Evolutionary conservation across 1,140 invertebrate species (phyloP).

Genomic region (Schlechtendalia chinensis): DNA sequence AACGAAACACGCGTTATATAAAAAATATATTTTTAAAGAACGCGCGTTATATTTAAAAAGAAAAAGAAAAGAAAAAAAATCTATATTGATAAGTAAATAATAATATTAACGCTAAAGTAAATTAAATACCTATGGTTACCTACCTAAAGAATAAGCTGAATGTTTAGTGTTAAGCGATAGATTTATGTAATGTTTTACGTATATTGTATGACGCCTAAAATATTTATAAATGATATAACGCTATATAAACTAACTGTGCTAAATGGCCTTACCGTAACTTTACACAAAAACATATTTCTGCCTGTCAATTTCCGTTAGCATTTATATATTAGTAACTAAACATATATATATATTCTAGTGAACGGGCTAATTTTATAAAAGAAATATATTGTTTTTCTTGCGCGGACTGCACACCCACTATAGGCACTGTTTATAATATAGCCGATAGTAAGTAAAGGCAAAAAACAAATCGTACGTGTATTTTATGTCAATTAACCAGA

Average conservation of each 20-base stretch:
- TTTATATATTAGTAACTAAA: background rate
- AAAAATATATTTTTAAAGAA: constrained; percentile 20
- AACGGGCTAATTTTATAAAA: constrained; percentile 17
- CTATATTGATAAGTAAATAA: constrained; percentile 6
- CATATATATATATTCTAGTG: constrained; percentile 2
- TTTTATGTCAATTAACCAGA: constrained; percentile 49
- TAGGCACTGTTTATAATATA: constrained; percentile 5
- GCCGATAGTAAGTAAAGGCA: constrained; percentile 40
- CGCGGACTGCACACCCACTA: constrained; percentile 27
- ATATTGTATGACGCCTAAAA: constrained; percentile 18
- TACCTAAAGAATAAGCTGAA: constrained; percentile 27
- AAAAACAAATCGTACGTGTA: constrained; percentile 47
- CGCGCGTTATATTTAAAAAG: constrained; percentile 14
- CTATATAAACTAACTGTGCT: constrained; percentile 8
- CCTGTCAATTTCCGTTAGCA: constrained; percentile 6
- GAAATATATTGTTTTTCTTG: background rate
- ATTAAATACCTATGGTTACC: constrained; percentile 39
- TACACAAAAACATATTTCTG: constrained; percentile 21
- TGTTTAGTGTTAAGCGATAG: constrained; percentile 33
- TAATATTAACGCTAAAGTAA: constrained; percentile 8
- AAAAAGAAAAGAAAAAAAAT: background rate
- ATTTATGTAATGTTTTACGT: constrained; percentile 7
- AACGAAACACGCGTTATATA: background rate
- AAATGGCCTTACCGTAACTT: constrained; percentile 22
- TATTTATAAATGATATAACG: constrained; percentile 14